phyloP scores from a whole-genome alignment of 2,888 invertebrate genomes.

The Eledona agricola region DNA sequence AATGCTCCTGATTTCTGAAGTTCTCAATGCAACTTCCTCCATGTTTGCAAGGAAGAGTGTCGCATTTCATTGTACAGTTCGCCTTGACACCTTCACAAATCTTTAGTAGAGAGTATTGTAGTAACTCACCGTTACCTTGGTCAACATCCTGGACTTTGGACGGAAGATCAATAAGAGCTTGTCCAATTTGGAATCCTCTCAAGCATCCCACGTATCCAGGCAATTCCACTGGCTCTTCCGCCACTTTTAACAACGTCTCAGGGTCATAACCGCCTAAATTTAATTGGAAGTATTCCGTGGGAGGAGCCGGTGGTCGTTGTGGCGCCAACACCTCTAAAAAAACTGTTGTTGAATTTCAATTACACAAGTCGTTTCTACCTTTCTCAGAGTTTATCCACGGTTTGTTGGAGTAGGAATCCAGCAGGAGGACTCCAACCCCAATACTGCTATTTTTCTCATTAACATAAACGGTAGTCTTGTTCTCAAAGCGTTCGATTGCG shows the following conservation, averaged over 20 bases:
- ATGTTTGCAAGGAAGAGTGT: slow-evolving; percentile 86
- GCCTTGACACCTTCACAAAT: slow-evolving; percentile 70
- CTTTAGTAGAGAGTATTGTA: slow-evolving; percentile 11
- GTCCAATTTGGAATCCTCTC: slow-evolving; percentile 85
- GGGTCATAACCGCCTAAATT: slow-evolving; percentile 87
- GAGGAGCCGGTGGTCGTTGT: slow-evolving; percentile 87
- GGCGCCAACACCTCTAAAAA: slow-evolving; percentile 85
- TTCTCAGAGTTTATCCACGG: slow-evolving; percentile 87
- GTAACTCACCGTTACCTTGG: slow-evolving; percentile 64
- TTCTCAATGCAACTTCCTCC: slow-evolving; percentile 89
- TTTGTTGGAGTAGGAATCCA: slow-evolving; percentile 82
- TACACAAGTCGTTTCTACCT: slow-evolving; percentile 63
- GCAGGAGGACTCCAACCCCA: slow-evolving; percentile 72
- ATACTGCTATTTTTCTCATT: slow-evolving; percentile 79
- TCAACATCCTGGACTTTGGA: slow-evolving; percentile 74
- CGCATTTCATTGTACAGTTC: slow-evolving; percentile 90
- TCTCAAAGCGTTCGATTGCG: slow-evolving; percentile 79
- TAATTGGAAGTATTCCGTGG: slow-evolving; percentile 88
- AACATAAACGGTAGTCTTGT: slow-evolving; percentile 80
- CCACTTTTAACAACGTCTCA: slow-evolving; percentile 72
- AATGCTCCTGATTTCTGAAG: slow-evolving; percentile 84
- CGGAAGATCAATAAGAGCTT: slow-evolving; percentile 80
- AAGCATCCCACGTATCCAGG: slow-evolving; percentile 88
- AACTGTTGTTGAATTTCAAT: no score
- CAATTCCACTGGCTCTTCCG: slow-evolving; percentile 64